These are phyloP conservation scores for Parapristionchus giblindavisi DNA, from an alignment of 2,888 invertebrate species.

Conservation along the genomic window DNA sequence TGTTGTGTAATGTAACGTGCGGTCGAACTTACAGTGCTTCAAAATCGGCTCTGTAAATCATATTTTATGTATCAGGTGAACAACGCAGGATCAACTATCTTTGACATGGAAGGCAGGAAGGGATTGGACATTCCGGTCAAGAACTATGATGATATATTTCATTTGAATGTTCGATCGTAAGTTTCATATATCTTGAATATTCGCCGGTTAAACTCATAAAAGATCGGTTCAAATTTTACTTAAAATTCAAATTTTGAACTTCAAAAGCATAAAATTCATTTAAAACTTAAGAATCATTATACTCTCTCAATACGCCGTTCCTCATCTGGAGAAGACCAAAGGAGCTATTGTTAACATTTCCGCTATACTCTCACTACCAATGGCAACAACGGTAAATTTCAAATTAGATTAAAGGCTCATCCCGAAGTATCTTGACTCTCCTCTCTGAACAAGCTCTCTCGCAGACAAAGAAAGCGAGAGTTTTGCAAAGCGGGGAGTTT, in stretches of 20 bases:
- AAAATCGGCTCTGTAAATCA: no score
- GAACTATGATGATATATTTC: constrained; percentile 7
- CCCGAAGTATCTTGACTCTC: no score
- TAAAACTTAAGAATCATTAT: background rate
- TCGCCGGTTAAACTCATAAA: background rate
- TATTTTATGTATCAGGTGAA: constrained; percentile 23
- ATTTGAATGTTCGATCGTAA: constrained; percentile 25
- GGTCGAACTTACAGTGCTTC: no score
- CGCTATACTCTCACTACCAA: background rate
- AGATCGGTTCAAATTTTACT: background rate
- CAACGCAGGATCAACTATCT: constrained; percentile 14
- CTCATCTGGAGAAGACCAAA: constrained; percentile 15
- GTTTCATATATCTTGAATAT: background rate
- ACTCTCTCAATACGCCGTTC: constrained; percentile 3
- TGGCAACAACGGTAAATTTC: background rate
- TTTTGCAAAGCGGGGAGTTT: no score
- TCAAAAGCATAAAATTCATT: background rate
- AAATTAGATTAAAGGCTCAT: background rate
- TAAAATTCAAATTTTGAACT: background rate
- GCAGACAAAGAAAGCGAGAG: no score
- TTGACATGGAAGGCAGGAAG: background rate
- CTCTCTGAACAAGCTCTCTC: no score
- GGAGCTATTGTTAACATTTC: constrained; percentile 23
- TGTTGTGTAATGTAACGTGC: no score
- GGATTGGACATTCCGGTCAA: background rate